A percentile compares a stretch with the other conserved stretches of the same genome.
These are phyloP conservation scores for Seira sanloemensis DNA, from an alignment of 2,888 invertebrate species.

Conservation along the genomic window DNA sequence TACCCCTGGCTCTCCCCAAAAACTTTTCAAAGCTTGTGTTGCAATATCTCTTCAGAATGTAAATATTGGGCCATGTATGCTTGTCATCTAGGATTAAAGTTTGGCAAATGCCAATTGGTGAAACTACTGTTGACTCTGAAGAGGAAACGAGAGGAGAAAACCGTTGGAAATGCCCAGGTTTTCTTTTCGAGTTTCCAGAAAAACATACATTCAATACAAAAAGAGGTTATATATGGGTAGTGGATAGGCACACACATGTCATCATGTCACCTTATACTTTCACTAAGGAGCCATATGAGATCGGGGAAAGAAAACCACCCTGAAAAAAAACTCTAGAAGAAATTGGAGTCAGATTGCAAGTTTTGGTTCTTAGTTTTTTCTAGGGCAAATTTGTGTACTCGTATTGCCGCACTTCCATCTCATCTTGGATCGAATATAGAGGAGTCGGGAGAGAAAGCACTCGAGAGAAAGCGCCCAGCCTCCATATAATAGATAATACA, in stretches of 20 bases:
- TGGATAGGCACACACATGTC: conserved; percentile 36
- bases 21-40: no score
- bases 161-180: conserved; percentile 2
- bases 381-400: neutral
- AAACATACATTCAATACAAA: neutral
- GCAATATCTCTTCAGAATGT: conserved; percentile 18
- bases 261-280: conserved; percentile 48
- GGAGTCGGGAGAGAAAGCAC: neutral
- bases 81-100: conserved; percentile 56
- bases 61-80: conserved; percentile 29
- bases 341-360: conserved; percentile 53
- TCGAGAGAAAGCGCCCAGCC: neutral
- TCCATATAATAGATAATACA: conserved; percentile 45
- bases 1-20: no score
- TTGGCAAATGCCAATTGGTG: conserved; percentile 47
- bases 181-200: neutral
- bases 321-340: conserved; percentile 5
- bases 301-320: neutral
- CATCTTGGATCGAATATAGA: no score
- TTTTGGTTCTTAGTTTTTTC: neutral
- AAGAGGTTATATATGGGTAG: neutral
- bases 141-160: conserved; percentile 20
- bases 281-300: neutral
- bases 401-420: neutral
- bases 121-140: conserved; percentile 12